A percentile compares a stretch with the other conserved stretches of the same genome.
Evolutionary conservation across 2,888 invertebrate genomes (phyloP).

Genomic region (Subacronicta megacephala): DNA sequence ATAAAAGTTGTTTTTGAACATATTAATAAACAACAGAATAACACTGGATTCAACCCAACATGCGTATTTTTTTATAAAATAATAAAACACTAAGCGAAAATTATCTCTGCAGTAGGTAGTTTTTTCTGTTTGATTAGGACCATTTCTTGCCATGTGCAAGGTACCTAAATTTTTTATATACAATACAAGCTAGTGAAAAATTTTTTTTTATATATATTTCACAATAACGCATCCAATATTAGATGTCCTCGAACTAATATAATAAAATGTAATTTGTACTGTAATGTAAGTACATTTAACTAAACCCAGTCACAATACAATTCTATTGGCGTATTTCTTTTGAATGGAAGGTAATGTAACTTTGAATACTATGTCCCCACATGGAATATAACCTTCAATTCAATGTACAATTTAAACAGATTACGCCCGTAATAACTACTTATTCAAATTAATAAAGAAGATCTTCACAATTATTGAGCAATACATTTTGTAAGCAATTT

Average conservation of each 20-base stretch:
- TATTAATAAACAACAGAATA: no score
- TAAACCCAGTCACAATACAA: conserved; percentile 1
- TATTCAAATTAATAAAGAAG: conserved; percentile 3
- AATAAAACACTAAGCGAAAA: no score
- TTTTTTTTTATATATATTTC: background rate
- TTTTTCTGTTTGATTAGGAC: no score
- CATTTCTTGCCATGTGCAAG: no score
- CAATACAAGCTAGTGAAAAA: no score
- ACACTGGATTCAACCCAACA: no score
- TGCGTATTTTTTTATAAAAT: no score
- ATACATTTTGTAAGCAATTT: conserved; percentile 1
- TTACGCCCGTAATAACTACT: conserved; percentile 1
- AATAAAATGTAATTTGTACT: background rate
- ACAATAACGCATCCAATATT: background rate
- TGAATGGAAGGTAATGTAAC: conserved; percentile 1
- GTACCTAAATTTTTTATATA: no score
- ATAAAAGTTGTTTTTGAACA: conserved; percentile 25
- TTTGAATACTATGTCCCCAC: conserved; percentile 2
- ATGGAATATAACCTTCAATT: conserved; percentile 1
- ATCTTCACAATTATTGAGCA: background rate
- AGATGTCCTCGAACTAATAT: background rate
- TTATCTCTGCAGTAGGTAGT: no score
- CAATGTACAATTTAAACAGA: background rate
- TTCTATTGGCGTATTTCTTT: conserved; percentile 9
- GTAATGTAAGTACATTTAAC: background rate